Conservation (phyloP, 2,797 vertebrate genomes). For the Buphagus erythrorhynchus region DNA sequence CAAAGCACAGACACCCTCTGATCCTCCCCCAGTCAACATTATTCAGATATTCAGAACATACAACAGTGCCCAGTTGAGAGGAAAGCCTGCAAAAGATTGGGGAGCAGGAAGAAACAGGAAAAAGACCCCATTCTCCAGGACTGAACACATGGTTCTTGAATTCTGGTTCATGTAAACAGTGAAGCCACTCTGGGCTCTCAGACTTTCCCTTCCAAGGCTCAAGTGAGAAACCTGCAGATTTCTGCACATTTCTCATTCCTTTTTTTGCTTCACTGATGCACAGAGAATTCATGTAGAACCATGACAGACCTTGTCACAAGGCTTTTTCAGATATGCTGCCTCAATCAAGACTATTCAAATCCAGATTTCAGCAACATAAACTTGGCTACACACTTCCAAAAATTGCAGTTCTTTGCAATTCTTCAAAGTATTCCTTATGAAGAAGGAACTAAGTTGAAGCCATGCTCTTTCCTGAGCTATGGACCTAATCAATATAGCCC, state of each 20-base stretch:
- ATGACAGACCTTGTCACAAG: background rate
- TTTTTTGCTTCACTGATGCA: background rate
- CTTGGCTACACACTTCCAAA: background rate
- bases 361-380: background rate
- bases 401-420: background rate
- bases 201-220: background rate
- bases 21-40: background rate
- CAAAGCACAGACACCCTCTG: background rate
- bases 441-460: background rate
- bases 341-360: background rate
- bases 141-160: background rate
- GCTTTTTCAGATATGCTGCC: background rate
- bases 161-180: background rate
- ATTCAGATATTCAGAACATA: background rate
- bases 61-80: background rate
- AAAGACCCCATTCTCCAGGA: background rate
- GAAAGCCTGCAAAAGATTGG: background rate
- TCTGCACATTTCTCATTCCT: background rate
- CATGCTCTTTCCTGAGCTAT: background rate
- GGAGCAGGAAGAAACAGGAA: background rate
- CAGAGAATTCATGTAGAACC: background rate
- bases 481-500: background rate
- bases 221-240: background rate
- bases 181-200: background rate
- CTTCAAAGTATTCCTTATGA: background rate